phyloP scores from a whole-genome alignment of 2,797 vertebrate genomes.

The Eleutherodactylus coqui region DNA sequence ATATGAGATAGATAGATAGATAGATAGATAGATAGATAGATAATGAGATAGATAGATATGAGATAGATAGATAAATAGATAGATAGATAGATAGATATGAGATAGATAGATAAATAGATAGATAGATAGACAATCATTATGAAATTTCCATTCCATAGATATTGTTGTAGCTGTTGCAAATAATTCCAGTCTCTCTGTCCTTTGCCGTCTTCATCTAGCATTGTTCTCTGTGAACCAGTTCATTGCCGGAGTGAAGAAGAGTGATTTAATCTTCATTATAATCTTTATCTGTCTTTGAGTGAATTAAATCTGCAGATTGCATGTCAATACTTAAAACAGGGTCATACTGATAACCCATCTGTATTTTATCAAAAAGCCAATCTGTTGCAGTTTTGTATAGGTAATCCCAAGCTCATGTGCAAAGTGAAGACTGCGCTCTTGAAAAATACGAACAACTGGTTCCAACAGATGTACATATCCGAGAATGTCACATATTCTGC shows the following conservation, averaged over 20 bases:
- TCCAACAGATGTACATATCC: constrained; percentile 25
- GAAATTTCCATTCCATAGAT: background rate
- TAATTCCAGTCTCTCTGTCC: constrained; percentile 53
- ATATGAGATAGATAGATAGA: background rate
- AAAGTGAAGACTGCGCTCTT: constrained; percentile 19
- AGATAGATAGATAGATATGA: constrained; percentile 1
- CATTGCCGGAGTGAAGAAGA: constrained; percentile 55
- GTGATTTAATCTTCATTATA: constrained; percentile 50
- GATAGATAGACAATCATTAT: background rate
- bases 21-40: constrained; percentile 8
- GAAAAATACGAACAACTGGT: constrained; percentile 60
- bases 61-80: background rate
- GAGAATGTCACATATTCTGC: constrained; percentile 27
- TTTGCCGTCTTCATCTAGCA: constrained; percentile 62
- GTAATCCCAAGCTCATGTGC: constrained; percentile 49
- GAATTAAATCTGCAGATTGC: constrained; percentile 67
- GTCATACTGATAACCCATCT: constrained; percentile 65
- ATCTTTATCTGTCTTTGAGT: constrained; percentile 59
- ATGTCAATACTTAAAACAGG: constrained; percentile 65
- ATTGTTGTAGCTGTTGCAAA: constrained; percentile 30
- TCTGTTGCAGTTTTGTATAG: constrained; percentile 64
- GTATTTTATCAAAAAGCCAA: constrained; percentile 69
- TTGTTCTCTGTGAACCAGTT: constrained; percentile 69
- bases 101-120: background rate
- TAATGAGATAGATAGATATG: background rate